Evolutionary conservation across 2,888 invertebrate genomes (phyloP).

Genomic region (Eristalinus aeneus): DNA sequence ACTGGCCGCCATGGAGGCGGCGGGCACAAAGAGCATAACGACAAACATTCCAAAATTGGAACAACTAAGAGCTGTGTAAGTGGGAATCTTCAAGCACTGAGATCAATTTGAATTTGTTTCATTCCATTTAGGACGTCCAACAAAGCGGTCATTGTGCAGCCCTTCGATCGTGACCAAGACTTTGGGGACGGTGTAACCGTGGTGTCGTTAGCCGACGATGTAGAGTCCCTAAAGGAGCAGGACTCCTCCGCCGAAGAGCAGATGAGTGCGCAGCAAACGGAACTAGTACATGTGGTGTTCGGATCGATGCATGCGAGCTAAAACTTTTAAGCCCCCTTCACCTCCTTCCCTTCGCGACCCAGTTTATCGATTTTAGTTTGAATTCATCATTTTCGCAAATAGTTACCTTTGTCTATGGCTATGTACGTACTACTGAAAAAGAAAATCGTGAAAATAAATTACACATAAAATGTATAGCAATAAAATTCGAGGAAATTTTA

Average conservation of each 20-base stretch:
- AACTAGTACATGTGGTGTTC: conserved; percentile 25
- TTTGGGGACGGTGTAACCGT: conserved; percentile 39
- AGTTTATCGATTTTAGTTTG: background rate
- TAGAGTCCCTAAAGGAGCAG: conserved; percentile 12
- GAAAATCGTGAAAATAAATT: conserved; percentile 3
- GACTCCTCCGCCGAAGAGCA: background rate
- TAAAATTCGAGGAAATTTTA: no score
- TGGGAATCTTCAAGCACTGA: no score
- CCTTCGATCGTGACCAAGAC: conserved; percentile 4
- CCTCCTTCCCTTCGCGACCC: background rate
- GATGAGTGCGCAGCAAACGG: conserved; percentile 6
- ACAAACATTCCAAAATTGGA: conserved; percentile 78
- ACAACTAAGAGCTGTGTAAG: conserved; percentile 78
- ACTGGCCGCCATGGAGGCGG: conserved; percentile 79
- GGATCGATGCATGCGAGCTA: conserved; percentile 29
- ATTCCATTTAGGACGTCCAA: conserved; percentile 30
- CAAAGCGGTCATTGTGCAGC: background rate
- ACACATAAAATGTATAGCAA: background rate
- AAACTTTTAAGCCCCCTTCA: background rate
- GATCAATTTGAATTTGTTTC: no score
- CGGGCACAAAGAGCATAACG: conserved; percentile 75
- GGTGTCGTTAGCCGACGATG: conserved; percentile 25
- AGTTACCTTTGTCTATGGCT: background rate
- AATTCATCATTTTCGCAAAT: background rate
- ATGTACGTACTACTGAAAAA: background rate